phyloP scores from a whole-genome alignment of 2,888 invertebrate species.

The Helobdella robusta region DNA sequence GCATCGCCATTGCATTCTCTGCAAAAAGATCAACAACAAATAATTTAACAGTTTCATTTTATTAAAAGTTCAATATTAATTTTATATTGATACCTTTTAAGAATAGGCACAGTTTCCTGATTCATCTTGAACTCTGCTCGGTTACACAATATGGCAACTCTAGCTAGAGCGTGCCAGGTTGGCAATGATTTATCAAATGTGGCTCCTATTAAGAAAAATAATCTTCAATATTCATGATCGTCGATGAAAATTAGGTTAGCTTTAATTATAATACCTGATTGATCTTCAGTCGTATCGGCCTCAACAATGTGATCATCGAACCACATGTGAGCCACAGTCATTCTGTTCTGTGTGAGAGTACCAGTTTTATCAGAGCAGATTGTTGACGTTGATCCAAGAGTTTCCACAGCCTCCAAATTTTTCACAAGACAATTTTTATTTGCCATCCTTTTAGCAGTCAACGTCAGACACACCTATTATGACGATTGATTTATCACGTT shows the following conservation, averaged over 20 bases:
- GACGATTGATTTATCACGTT: background rate
- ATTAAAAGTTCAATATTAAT: background rate
- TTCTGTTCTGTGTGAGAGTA: conserved; percentile 92
- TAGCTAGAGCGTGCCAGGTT: conserved; percentile 77
- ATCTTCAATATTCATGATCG: no score
- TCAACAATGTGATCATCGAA: conserved; percentile 97
- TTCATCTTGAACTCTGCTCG: conserved; percentile 94
- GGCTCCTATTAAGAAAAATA: conserved; percentile 54
- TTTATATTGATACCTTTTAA: conserved; percentile 62
- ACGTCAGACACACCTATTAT: conserved; percentile 70
- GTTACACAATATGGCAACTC: conserved; percentile 91
- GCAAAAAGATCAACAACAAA: conserved; percentile 9
- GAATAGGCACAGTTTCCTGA: conserved; percentile 80
- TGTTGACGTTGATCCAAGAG: conserved; percentile 93
- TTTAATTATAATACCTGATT: no score
- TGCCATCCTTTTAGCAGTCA: conserved; percentile 98
- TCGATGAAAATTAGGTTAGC: no score
- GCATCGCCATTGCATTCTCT: conserved; percentile 53
- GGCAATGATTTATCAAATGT: conserved; percentile 76
- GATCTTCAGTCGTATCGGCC: conserved; percentile 96
- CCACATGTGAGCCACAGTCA: conserved; percentile 99
- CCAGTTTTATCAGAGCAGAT: conserved; percentile 99
- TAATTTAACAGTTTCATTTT: background rate
- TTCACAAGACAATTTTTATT: conserved; percentile 97
- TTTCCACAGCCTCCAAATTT: conserved; percentile 98